Evolutionary conservation across 2,113 vertebrate species (phyloP).

Genomic region (Antennarius striatus): DNA sequence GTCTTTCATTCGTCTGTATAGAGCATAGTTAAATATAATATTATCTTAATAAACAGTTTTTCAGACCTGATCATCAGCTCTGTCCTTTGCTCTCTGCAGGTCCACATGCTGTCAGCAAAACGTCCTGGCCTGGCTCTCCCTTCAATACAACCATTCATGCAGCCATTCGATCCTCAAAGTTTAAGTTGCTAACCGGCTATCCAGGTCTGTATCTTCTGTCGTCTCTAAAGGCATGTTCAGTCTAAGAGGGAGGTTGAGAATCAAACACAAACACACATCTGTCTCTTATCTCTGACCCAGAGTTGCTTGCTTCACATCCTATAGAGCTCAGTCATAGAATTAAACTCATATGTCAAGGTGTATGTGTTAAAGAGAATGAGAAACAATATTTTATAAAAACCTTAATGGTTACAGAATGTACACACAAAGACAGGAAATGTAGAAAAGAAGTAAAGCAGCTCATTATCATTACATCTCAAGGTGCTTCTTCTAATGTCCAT

Average conservation of each 20-base stretch:
- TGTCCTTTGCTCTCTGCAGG: conserved; percentile 78
- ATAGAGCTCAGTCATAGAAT: no score
- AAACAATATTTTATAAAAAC: no score
- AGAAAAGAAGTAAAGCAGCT: no score
- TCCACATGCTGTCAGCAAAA: conserved; percentile 40
- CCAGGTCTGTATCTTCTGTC: conserved; percentile 82
- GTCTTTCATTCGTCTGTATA: no score
- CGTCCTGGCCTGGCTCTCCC: conserved; percentile 62
- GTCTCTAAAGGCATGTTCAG: conserved; percentile 35
- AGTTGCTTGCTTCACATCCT: no score
- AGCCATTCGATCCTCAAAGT: conserved; percentile 87
- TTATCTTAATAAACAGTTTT: conserved; percentile 42
- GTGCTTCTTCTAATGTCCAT: background rate
- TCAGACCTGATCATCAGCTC: conserved; percentile 46
- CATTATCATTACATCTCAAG: no score
- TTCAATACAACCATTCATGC: conserved; percentile 94
- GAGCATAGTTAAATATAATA: conserved; percentile 11
- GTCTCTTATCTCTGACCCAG: no score
- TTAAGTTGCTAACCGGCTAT: conserved; percentile 96
- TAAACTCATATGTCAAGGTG: no score
- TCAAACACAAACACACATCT: no score
- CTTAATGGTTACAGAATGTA: no score
- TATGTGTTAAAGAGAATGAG: no score
- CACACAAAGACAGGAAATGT: no score
- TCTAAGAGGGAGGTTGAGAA: conserved; percentile 7